phyloP scores from a whole-genome alignment of 2,888 invertebrate species.

The Ischnura elegans region DNA sequence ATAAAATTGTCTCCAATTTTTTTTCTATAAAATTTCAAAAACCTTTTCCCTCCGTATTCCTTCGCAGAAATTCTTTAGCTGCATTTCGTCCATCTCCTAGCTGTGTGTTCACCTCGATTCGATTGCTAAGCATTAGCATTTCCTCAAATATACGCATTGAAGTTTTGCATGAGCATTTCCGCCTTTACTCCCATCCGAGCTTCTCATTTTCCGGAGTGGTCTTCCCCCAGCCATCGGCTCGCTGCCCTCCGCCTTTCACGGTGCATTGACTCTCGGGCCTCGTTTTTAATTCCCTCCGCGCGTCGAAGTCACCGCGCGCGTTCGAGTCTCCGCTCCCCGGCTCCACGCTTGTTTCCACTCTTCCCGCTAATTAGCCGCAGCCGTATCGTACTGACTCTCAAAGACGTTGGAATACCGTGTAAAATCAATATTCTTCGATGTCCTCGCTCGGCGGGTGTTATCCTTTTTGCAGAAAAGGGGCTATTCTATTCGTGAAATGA shows the following conservation, averaged over 20 bases:
- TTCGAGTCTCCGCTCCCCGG: background rate
- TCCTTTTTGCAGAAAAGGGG: background rate
- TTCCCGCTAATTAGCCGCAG: conserved; percentile 36
- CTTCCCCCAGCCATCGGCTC: background rate
- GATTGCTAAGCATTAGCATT: too few relatives aligned
- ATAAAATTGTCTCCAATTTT: too few relatives aligned
- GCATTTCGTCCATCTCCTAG: too few relatives aligned
- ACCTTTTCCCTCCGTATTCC: too few relatives aligned
- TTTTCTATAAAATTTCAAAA: too few relatives aligned
- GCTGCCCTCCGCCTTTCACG: background rate
- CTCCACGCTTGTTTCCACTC: background rate
- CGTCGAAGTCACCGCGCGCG: background rate
- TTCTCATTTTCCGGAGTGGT: background rate
- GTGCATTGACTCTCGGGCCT: conserved; percentile 51
- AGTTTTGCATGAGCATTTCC: background rate
- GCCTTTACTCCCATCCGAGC: background rate
- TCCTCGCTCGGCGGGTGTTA: background rate
- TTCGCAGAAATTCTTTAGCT: too few relatives aligned
- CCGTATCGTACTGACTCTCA: conserved; percentile 24
- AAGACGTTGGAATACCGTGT: conserved; percentile 23
- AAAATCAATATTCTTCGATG: conserved; percentile 54
- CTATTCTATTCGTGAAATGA: background rate
- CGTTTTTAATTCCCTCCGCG: conserved; percentile 11
- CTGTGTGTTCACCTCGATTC: too few relatives aligned
- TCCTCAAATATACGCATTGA: background rate